These are phyloP conservation scores for Drosophila vallismaia DNA, from an alignment of 2,888 invertebrate genomes.

Conservation along the genomic window DNA sequence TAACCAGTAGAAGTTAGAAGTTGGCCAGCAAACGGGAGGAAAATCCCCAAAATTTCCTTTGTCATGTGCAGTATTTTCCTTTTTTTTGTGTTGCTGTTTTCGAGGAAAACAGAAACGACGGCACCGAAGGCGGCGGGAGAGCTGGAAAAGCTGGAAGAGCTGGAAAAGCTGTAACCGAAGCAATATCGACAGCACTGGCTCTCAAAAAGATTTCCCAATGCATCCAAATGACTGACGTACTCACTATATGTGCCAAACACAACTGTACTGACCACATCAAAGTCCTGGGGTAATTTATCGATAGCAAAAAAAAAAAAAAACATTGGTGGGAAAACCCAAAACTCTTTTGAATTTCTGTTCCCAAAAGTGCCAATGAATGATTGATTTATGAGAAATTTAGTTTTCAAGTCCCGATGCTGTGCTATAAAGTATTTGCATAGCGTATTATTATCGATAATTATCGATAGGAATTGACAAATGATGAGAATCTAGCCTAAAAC, in stretches of 20 bases:
- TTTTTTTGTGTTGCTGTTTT: background rate
- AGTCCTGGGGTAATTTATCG: slow-evolving; percentile 3
- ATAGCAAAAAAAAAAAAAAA: slow-evolving; percentile 7
- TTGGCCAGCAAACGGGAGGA: slow-evolving; percentile 24
- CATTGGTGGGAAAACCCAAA: background rate
- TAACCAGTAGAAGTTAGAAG: slow-evolving; percentile 27
- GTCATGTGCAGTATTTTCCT: slow-evolving; percentile 32
- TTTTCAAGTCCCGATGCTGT: background rate
- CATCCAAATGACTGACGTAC: slow-evolving; percentile 26
- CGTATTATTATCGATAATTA: no score
- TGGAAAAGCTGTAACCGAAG: slow-evolving; percentile 23
- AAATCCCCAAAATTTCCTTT: slow-evolving; percentile 36
- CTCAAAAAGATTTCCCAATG: slow-evolving; percentile 42
- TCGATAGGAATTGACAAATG: no score
- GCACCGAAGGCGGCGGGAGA: background rate
- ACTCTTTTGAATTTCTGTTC: background rate
- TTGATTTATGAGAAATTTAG: background rate
- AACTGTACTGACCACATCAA: slow-evolving; percentile 24
- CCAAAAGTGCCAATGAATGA: background rate
- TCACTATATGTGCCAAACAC: slow-evolving; percentile 27
- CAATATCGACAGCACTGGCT: slow-evolving; percentile 32
- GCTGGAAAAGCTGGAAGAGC: slow-evolving; percentile 10
- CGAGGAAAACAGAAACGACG: background rate
- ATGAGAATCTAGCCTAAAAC: no score
- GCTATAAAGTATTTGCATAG: no score